Evolutionary conservation across 2,797 vertebrate genomes (phyloP).

Genomic region (Brotogeris chrysoptera): DNA sequence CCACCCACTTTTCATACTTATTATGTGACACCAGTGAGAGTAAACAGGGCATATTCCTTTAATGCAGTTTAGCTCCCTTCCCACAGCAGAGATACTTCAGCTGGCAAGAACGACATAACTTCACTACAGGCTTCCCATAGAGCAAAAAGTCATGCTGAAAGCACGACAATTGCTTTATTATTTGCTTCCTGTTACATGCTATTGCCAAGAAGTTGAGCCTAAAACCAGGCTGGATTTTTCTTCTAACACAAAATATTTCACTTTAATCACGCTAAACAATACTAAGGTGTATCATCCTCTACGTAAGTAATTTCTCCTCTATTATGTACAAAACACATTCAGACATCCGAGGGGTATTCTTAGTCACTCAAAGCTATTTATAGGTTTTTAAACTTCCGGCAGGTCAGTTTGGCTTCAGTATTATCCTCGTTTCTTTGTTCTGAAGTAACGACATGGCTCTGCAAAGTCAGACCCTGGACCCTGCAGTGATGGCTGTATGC

Average conservation of each 20-base stretch:
- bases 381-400: background rate
- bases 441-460: background rate
- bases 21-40: background rate
- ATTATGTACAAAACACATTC: background rate
- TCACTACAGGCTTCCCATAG: background rate
- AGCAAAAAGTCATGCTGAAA: background rate
- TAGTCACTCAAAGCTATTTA: conserved; percentile 19
- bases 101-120: background rate
- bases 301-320: background rate
- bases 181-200: background rate
- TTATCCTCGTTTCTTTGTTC: background rate
- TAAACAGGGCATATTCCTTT: background rate
- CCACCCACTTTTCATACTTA: background rate
- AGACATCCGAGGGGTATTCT: background rate
- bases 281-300: background rate
- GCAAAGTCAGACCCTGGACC: background rate
- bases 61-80: background rate
- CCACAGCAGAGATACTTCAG: background rate
- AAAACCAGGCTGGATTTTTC: background rate
- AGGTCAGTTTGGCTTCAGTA: background rate
- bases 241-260: background rate
- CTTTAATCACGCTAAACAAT: background rate
- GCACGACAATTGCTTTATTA: background rate
- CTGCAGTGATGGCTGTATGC: accelerated
- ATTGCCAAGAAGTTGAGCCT: background rate